Evolutionary conservation across 2,113 vertebrate species (phyloP).

Genomic region (Lanius ludovicianus): DNA sequence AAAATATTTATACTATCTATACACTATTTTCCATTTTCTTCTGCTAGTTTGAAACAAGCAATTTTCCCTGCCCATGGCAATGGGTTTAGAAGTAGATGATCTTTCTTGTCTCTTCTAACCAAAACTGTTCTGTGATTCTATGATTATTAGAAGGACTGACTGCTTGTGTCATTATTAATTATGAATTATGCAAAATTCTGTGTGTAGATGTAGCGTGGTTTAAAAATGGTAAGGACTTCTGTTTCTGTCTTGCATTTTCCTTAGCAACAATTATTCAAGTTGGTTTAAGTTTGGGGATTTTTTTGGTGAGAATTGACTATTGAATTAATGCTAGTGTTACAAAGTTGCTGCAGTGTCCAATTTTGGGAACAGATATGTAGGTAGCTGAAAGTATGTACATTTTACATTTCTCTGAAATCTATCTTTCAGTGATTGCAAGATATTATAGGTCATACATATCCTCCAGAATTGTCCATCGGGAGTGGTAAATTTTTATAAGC

Average conservation of each 20-base stretch:
- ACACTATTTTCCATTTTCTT: background rate
- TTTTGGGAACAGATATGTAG: background rate
- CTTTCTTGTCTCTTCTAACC: background rate
- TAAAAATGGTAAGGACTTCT: background rate
- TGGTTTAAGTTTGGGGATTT: rapidly evolving
- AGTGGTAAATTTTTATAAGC: background rate
- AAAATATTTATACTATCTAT: background rate
- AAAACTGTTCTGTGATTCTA: background rate
- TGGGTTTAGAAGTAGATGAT: background rate
- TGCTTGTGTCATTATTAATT: background rate
- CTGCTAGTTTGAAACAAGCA: background rate
- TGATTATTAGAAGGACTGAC: background rate
- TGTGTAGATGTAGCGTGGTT: background rate
- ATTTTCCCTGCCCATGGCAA: background rate
- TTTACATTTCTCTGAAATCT: background rate
- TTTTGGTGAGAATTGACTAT: background rate
- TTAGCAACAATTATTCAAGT: background rate
- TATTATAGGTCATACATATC: background rate
- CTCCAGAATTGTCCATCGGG: background rate
- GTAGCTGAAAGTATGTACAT: background rate
- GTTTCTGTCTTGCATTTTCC: background rate
- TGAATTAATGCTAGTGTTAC: background rate
- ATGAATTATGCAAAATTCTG: background rate
- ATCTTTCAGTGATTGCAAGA: background rate
- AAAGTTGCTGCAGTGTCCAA: background rate